Conservation (phyloP, 2,888 invertebrate genomes). For the Apodemia hepburni region DNA sequence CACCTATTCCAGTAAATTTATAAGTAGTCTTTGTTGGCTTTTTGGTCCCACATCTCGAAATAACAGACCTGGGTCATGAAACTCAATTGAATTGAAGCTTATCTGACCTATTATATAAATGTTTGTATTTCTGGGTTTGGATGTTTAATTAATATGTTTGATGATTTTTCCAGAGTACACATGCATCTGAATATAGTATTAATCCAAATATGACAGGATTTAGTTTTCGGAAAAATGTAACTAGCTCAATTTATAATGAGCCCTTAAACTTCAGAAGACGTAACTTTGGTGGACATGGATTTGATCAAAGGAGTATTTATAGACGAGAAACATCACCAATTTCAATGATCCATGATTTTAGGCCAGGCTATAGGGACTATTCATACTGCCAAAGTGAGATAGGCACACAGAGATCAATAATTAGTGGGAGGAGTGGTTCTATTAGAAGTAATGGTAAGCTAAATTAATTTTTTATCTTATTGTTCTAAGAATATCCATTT, state of each 20-base stretch:
- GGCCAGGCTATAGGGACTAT: conserved; percentile 40
- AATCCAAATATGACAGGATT: conserved; percentile 6
- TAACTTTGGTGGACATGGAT: conserved; percentile 37
- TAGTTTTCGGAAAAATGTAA: conserved; percentile 37
- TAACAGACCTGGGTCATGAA: too few relatives aligned
- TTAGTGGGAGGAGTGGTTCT: conserved; percentile 37
- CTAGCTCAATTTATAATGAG: conserved; percentile 45
- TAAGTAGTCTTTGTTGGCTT: too few relatives aligned
- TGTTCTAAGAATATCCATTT: too few relatives aligned
- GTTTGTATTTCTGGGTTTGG: too few relatives aligned
- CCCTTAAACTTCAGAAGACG: conserved; percentile 41
- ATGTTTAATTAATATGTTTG: too few relatives aligned
- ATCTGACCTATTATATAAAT: too few relatives aligned
- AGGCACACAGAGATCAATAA: conserved; percentile 23
- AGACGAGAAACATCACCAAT: conserved; percentile 50
- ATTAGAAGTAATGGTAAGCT: conserved; percentile 52
- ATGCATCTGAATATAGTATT: not conserved
- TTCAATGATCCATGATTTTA: conserved; percentile 44
- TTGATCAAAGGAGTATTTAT: conserved; percentile 44
- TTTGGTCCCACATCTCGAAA: too few relatives aligned
- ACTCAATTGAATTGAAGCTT: too few relatives aligned
- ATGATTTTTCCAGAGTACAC: not conserved
- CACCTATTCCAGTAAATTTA: too few relatives aligned
- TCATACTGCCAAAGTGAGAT: conserved; percentile 39
- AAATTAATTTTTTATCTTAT: not conserved